phyloP scores from a whole-genome alignment of 64 coral and sea anemone species.

The Montipora cactus region DNA sequence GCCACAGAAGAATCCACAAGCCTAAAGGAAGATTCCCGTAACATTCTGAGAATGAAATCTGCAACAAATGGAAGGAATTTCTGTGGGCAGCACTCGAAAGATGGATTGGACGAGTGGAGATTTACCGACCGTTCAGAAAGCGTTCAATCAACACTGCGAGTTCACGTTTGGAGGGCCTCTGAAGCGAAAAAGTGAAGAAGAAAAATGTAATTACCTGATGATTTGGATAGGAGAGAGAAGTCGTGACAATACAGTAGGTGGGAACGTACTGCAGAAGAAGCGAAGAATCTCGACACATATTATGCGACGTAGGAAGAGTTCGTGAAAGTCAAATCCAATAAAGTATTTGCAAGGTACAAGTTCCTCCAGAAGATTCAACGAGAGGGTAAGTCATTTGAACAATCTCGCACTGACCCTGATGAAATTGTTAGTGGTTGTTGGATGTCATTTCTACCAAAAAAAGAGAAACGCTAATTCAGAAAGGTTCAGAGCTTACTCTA shows the following conservation, averaged over 20 bases:
- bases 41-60: no score
- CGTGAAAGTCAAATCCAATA: not conserved
- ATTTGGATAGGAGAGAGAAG: no score
- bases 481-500: constrained; percentile 48
- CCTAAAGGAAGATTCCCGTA: no score
- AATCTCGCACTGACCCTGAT: not conserved
- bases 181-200: no score
- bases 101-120: no score
- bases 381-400: constrained; percentile 37
- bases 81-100: no score
- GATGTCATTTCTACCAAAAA: constrained; percentile 18
- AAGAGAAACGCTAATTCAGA: constrained; percentile 45
- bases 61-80: no score
- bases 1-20: no score
- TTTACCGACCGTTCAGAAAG: no score
- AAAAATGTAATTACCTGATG: no score
- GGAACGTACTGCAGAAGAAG: not conserved
- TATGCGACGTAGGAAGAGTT: not conserved
- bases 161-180: no score
- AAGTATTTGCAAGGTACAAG: constrained; percentile 47
- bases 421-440: constrained; percentile 46
- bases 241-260: not conserved
- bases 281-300: not conserved
- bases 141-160: no score
- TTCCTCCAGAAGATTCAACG: constrained; percentile 61